A percentile compares a stretch with the other conserved stretches of the same genome.
Evolutionary conservation across 1,140 invertebrate genomes (phyloP).

Genomic region (Penaeus japonicus): DNA sequence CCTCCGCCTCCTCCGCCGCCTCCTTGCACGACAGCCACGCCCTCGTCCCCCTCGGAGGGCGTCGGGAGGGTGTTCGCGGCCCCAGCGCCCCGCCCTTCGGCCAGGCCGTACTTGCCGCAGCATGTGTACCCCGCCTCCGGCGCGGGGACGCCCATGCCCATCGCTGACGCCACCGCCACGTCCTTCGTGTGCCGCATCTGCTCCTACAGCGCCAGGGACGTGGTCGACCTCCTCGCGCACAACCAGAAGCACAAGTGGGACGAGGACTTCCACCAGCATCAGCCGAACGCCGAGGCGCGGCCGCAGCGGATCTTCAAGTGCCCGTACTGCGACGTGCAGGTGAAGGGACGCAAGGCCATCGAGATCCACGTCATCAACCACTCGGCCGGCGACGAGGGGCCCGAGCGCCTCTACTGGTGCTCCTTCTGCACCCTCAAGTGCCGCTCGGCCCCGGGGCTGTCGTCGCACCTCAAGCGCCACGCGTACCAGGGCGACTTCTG

Average conservation of each 20-base stretch:
- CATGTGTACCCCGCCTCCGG: neutral
- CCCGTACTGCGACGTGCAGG: slow-evolving; percentile 36
- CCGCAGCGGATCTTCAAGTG: slow-evolving; percentile 33
- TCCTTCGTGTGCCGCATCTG: slow-evolving; percentile 23
- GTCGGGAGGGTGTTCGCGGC: no score
- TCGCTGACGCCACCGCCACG: neutral
- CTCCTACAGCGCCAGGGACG: neutral
- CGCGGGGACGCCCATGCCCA: neutral
- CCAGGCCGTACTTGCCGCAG: neutral
- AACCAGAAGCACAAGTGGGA: neutral
- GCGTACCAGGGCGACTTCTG: slow-evolving; percentile 40
- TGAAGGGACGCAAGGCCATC: slow-evolving; percentile 27
- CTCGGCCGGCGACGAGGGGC: slow-evolving; percentile 15
- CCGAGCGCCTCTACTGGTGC: slow-evolving; percentile 37
- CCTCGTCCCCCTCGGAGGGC: neutral
- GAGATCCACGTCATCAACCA: slow-evolving; percentile 40
- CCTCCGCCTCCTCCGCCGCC: neutral
- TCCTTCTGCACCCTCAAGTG: slow-evolving; percentile 48
- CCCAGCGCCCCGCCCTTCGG: neutral
- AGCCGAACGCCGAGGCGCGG: neutral
- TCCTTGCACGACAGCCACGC: neutral
- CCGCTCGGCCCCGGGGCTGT: slow-evolving; percentile 32
- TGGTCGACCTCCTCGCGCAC: slow-evolving; percentile 19
- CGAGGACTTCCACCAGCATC: neutral
- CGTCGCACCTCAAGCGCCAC: slow-evolving; percentile 38